These are phyloP conservation scores for Idaea straminata DNA, from an alignment of 2,888 invertebrate species.

Conservation along the genomic window DNA sequence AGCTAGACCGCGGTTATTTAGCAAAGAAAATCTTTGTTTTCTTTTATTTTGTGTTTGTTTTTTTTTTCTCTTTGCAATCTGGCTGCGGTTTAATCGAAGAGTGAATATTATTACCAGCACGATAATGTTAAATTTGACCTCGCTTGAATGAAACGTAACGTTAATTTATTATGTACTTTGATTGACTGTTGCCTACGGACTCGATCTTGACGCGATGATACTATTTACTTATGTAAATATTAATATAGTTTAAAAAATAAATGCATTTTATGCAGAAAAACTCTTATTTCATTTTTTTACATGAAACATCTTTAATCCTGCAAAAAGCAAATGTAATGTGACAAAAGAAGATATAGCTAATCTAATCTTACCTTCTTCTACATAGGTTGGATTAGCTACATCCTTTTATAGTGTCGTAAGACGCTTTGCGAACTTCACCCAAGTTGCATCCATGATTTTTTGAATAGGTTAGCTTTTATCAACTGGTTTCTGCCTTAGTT, in stretches of 20 bases:
- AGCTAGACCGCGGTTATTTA: conserved; percentile 37
- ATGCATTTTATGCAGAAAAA: conserved; percentile 62
- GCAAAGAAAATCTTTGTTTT: conserved; percentile 32
- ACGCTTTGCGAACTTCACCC: too few species aligned
- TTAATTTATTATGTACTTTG: conserved; percentile 64
- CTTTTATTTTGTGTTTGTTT: conserved; percentile 17
- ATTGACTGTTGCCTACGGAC: conserved; percentile 78
- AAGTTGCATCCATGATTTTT: too few species aligned
- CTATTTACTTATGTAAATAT: conserved; percentile 74
- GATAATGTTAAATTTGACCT: conserved; percentile 45
- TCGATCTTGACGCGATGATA: conserved; percentile 76
- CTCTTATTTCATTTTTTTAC: conserved; percentile 7
- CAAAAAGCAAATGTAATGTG: too few species aligned
- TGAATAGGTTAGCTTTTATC: too few species aligned
- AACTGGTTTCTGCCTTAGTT: too few species aligned
- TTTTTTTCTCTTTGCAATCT: conserved; percentile 37
- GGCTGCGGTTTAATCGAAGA: conserved; percentile 33
- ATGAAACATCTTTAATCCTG: too few species aligned
- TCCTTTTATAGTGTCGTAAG: too few species aligned
- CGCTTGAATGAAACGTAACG: conserved; percentile 46
- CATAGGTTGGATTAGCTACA: too few species aligned
- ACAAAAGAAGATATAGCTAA: too few species aligned
- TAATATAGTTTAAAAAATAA: conserved; percentile 60
- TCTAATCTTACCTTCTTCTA: too few species aligned
- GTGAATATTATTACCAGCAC: conserved; percentile 42